phyloP scores from a whole-genome alignment of 2,113 vertebrate genomes.

The Amphiprion percula region DNA sequence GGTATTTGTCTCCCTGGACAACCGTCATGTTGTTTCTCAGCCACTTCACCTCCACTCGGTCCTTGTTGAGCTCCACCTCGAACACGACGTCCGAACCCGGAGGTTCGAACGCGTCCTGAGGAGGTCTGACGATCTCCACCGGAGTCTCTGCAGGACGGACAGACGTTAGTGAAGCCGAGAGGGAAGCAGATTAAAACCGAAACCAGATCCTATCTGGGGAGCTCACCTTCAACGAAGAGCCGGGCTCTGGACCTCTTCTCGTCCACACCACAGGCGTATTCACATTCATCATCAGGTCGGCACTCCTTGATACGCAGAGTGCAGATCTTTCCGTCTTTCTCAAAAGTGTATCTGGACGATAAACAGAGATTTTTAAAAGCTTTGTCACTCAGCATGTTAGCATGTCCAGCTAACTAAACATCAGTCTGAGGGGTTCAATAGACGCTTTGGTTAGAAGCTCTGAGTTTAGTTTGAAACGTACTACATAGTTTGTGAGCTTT shows the following conservation, averaged over 20 bases:
- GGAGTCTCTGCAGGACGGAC: conserved; percentile 89
- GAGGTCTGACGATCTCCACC: conserved; percentile 96
- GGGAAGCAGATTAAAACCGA: neutral
- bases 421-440: too few relatives aligned
- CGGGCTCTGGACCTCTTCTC: conserved; percentile 93
- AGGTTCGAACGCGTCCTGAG: conserved; percentile 91
- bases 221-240: conserved; percentile 96
- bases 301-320: conserved; percentile 94
- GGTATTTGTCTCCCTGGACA: conserved; percentile 97
- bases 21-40: conserved; percentile 97
- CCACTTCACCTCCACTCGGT: conserved; percentile 97
- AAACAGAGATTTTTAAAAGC: neutral
- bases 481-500: too few relatives aligned
- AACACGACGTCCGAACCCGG: conserved; percentile 94
- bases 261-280: conserved; percentile 97
- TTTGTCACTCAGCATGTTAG: neutral
- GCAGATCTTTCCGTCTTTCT: conserved; percentile 92
- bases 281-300: conserved; percentile 96
- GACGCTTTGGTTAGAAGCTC: too few relatives aligned
- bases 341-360: conserved; percentile 90
- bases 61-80: conserved; percentile 96
- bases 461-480: too few relatives aligned
- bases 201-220: neutral
- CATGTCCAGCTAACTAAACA: too few relatives aligned
- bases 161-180: neutral